Evolutionary conservation across 2,113 vertebrate genomes (phyloP).

Genomic region (Alaudala cheleensis): DNA sequence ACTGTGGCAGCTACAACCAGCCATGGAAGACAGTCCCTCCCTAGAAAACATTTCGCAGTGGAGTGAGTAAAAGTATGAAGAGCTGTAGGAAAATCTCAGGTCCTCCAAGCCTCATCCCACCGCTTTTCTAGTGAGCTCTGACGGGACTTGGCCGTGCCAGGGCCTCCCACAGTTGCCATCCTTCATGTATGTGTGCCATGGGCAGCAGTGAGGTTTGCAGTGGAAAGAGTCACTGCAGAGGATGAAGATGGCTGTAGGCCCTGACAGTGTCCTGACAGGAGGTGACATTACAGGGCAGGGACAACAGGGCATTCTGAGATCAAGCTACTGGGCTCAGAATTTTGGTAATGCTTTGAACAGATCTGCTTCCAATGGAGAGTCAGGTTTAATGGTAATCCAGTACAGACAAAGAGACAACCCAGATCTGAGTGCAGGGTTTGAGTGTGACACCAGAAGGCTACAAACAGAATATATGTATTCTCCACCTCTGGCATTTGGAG

Average conservation of each 20-base stretch:
- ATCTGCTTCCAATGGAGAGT: background rate
- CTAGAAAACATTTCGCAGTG: rapidly evolving
- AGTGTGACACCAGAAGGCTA: background rate
- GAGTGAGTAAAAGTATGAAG: background rate
- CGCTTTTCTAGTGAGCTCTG: background rate
- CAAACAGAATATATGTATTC: background rate
- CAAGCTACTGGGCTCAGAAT: background rate
- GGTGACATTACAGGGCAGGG: background rate
- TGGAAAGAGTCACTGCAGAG: background rate
- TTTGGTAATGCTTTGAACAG: background rate
- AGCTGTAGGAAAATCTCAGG: background rate
- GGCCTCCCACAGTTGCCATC: rapidly evolving
- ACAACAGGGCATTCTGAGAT: background rate
- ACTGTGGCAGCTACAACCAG: background rate
- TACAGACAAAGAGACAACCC: background rate
- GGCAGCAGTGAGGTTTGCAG: background rate
- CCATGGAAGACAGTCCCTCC: background rate
- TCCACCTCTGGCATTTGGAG: background rate
- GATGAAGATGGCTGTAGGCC: background rate
- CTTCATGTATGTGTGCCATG: rapidly evolving
- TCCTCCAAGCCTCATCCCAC: background rate
- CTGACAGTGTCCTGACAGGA: background rate
- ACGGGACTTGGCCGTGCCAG: background rate
- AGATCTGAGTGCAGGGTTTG: background rate
- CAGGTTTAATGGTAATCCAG: background rate